These are phyloP conservation scores for Ctenodactylus gundi DNA, from an alignment of 2,113 vertebrate genomes.

Conservation along the genomic window DNA sequence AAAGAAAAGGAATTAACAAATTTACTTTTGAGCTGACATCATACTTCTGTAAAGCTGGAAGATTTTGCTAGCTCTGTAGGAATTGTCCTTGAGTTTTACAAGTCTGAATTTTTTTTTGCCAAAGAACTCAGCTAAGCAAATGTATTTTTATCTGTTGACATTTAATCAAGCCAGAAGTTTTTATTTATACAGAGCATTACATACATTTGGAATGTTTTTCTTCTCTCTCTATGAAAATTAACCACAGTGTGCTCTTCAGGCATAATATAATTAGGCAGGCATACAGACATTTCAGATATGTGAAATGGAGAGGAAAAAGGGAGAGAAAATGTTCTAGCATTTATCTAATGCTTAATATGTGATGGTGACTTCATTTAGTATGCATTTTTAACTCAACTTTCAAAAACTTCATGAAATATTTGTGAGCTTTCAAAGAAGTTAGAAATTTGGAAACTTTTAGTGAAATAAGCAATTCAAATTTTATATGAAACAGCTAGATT, in stretches of 20 bases:
- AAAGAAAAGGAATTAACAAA: not conserved
- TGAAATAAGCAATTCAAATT: not conserved
- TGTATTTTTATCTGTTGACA: constrained; percentile 51
- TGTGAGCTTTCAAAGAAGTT: not conserved
- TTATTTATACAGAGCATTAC: constrained; percentile 41
- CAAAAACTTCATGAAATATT: not conserved
- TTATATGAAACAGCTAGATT: not conserved
- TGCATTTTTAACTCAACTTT: not conserved
- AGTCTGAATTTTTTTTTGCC: constrained; percentile 34
- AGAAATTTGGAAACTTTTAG: not conserved
- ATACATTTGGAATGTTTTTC: constrained; percentile 22
- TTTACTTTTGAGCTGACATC: not conserved
- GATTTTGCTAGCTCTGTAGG: not conserved
- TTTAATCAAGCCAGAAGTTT: constrained; percentile 56
- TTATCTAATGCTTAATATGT: not conserved
- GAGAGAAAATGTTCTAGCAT: not conserved
- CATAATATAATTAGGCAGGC: not conserved
- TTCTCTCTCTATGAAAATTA: not conserved
- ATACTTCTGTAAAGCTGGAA: not conserved
- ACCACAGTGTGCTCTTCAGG: not conserved
- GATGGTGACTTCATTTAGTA: not conserved
- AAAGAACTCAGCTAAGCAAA: constrained; percentile 16
- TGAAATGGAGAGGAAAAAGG: not conserved
- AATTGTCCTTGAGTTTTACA: constrained; percentile 4
- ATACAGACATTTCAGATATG: not conserved